Conservation (phyloP, 2,113 vertebrate genomes). For the Laticauda colubrina region DNA sequence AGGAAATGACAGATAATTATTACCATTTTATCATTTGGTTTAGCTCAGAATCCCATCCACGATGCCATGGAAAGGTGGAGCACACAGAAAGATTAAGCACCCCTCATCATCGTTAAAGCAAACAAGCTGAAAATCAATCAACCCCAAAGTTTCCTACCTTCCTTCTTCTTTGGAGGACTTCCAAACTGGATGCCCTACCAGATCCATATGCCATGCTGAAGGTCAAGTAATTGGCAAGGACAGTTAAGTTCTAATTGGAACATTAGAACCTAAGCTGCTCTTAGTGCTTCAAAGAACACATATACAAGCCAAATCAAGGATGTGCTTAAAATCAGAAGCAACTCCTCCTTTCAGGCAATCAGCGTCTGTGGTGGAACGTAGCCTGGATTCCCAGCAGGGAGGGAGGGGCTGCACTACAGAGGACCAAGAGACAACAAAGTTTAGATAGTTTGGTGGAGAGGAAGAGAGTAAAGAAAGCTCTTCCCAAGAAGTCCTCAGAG, state of each 20-base stretch:
- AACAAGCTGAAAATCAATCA: background rate
- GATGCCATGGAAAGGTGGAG: background rate
- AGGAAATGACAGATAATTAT: slow-evolving; percentile 11
- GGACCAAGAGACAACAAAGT: no score
- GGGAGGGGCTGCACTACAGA: no score
- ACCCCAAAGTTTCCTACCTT: background rate
- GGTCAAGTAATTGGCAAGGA: background rate
- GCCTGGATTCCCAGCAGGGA: background rate
- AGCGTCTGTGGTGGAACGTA: background rate
- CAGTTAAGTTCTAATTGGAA: background rate
- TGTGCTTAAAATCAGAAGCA: background rate
- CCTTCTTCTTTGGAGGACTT: slow-evolving; percentile 21
- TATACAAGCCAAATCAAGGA: background rate
- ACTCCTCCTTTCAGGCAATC: background rate
- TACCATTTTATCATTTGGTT: slow-evolving; percentile 39
- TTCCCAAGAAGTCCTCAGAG: no score
- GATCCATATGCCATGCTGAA: no score
- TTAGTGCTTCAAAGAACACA: background rate
- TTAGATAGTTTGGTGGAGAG: no score
- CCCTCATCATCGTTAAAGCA: slow-evolving; percentile 24
- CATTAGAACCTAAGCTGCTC: background rate
- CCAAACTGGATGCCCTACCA: background rate
- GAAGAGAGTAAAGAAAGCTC: no score
- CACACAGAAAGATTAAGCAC: background rate
- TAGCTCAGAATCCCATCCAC: slow-evolving; percentile 12